Conservation (phyloP, 2,888 invertebrate genomes). For the Euproctis similis region DNA sequence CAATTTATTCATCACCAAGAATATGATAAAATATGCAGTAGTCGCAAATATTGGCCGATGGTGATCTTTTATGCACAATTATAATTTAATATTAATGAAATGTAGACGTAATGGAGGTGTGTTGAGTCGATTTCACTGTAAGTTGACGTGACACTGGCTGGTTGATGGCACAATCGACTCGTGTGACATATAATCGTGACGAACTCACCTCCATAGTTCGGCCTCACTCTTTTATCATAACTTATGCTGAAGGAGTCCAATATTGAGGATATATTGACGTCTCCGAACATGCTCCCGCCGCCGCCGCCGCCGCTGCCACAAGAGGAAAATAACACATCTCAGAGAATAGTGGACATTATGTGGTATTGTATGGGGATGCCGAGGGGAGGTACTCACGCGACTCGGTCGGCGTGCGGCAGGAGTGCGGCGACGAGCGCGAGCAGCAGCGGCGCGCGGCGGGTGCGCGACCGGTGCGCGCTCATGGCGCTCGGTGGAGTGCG, state of each 20-base stretch:
- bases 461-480: constrained; percentile 31
- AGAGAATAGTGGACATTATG: too few relatives aligned
- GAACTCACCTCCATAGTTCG: constrained; percentile 94
- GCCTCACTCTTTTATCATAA: constrained; percentile 98
- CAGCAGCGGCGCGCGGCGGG: constrained; percentile 36
- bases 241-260: constrained; percentile 94
- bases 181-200: too few relatives aligned
- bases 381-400: constrained; percentile 31
- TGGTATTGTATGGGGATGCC: too few relatives aligned
- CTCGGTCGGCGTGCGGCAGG: constrained; percentile 40
- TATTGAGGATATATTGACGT: constrained; percentile 93
- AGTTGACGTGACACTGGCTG: too few relatives aligned
- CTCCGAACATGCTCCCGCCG: constrained; percentile 82
- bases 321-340: constrained; percentile 25
- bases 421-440: constrained; percentile 35
- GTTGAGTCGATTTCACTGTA: too few relatives aligned
- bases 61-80: constrained; percentile 5
- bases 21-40: too few relatives aligned
- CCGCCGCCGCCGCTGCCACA: constrained; percentile 79
- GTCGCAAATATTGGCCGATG: constrained; percentile 4
- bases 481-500: constrained; percentile 17
- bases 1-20: too few relatives aligned
- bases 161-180: too few relatives aligned
- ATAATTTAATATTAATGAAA: too few relatives aligned
- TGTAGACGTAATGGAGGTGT: background rate